phyloP scores from a whole-genome alignment of 2,888 invertebrate genomes.

The Tiphia femorata region DNA sequence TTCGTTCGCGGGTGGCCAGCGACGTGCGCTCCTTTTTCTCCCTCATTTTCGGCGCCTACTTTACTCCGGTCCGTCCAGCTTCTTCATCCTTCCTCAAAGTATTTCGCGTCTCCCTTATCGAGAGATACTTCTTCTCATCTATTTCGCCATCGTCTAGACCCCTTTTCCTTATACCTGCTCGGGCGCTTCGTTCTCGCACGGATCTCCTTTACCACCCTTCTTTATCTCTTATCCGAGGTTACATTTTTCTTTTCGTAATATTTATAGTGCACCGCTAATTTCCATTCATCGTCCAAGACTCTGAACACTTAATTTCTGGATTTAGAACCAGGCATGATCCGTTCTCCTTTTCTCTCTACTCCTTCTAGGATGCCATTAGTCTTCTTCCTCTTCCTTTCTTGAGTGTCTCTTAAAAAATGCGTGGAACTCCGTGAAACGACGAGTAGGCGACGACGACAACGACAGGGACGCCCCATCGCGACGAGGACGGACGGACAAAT shows the following conservation, averaged over 20 bases:
- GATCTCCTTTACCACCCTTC: background rate
- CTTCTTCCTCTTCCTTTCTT: background rate
- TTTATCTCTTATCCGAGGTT: background rate
- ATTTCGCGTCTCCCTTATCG: too few species aligned
- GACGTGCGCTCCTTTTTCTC: slow-evolving; percentile 23
- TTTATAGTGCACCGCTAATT: too few species aligned
- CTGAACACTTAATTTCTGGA: too few species aligned
- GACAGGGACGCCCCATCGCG: too few species aligned
- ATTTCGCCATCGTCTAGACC: too few species aligned
- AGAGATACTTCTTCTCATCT: too few species aligned
- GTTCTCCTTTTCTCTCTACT: background rate
- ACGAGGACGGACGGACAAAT: slow-evolving; percentile 53
- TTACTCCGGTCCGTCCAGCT: too few species aligned
- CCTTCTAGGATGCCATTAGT: background rate
- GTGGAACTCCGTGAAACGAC: slow-evolving; percentile 16
- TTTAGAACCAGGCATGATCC: background rate
- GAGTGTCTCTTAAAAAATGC: slow-evolving; percentile 32
- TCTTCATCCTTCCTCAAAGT: too few species aligned
- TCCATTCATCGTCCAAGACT: background rate
- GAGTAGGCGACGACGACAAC: slow-evolving; percentile 23
- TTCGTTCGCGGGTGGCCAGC: too few species aligned
- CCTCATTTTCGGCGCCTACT: background rate
- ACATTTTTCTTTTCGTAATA: too few species aligned
- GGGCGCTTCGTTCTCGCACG: too few species aligned
- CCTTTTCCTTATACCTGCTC: too few species aligned